These are phyloP conservation scores for Acholoe squamosa DNA, from an alignment of 2,888 invertebrate genomes.

Conservation along the genomic window DNA sequence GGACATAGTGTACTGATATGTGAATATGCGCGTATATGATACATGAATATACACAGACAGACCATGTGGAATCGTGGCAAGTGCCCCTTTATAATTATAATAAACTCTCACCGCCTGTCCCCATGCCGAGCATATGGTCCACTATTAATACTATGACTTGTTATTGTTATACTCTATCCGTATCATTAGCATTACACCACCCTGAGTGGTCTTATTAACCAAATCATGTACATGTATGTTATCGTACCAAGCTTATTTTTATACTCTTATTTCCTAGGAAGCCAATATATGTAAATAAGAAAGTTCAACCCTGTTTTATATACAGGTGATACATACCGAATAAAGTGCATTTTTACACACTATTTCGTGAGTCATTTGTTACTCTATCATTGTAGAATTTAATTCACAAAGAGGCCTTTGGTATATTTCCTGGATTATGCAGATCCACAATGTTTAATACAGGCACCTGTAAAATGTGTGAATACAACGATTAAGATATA, in stretches of 20 bases:
- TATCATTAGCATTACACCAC: slow-evolving; percentile 58
- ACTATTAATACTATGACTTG: slow-evolving; percentile 55
- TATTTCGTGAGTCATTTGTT: neutral
- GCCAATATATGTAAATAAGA: slow-evolving; percentile 57
- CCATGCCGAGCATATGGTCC: slow-evolving; percentile 26
- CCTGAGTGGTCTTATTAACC: slow-evolving; percentile 7
- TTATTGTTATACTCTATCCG: slow-evolving; percentile 50
- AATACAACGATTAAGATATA: no score
- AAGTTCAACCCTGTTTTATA: slow-evolving; percentile 58
- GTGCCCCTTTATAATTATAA: neutral
- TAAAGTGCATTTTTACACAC: slow-evolving; percentile 58
- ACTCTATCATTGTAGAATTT: neutral
- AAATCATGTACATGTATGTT: slow-evolving; percentile 60
- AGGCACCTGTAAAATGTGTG: no score
- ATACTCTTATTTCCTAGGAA: slow-evolving; percentile 59
- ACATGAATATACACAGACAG: slow-evolving; percentile 4
- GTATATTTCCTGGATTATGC: neutral
- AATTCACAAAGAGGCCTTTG: neutral
- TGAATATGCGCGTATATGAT: neutral
- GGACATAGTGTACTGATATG: slow-evolving; percentile 6
- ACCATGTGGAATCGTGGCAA: neutral
- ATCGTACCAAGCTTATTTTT: slow-evolving; percentile 60
- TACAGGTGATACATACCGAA: slow-evolving; percentile 48
- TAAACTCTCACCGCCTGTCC: slow-evolving; percentile 39
- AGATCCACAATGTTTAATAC: no score